Base-by-base conservation (phyloP, 1,140 invertebrate genomes). In the Drosophila subobscura region DNA sequence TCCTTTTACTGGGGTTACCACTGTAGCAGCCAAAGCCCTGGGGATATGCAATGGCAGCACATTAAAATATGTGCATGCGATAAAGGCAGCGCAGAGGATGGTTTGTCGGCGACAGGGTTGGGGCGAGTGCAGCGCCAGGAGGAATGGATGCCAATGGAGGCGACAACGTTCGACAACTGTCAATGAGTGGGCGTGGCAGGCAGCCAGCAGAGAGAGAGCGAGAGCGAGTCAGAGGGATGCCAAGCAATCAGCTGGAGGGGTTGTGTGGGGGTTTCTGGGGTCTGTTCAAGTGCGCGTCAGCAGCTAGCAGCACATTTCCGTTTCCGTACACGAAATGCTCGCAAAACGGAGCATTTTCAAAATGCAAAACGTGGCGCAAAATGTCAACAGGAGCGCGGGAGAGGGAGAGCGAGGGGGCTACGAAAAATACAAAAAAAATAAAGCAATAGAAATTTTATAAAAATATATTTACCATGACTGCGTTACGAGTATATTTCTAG, bases 301-400 rank as follows among this genome's bases (percentile, higher is more conserved):
- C 60, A 78, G 64, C 79, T 74, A 74, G 79, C 70, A 83, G 81
- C 81, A 85, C 81, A 85, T 85, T 85, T 85, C 81, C 81, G 81
- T 86, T 85, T 85, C 81, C 81, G 81, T 61, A 85, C 81, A 85
- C 81, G 81, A 85, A 85, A 85, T 77, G 77, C 81, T 84, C 73
- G 81, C 64, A 77, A 85, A 81, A 75, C 81, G 83, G 47, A 86
- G 64, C 81, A 85, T 86, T 85, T 85, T 86, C 81, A 67, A 67
- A 86, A 85, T 85, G 81, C 81, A 85, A 85, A 85, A 85, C 81
- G 81, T 85, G 81, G 81, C 65, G 37, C 81, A 86, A 74, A 85
- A 81, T 85, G 81, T 85, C 77, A 85, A 77, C 81, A 77, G 68
- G 53, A 61, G 45, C 47, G 60, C 40, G 42, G 27, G n/a, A 40